Conservation (phyloP, 2,888 invertebrate genomes). For the Germaria angustata region DNA sequence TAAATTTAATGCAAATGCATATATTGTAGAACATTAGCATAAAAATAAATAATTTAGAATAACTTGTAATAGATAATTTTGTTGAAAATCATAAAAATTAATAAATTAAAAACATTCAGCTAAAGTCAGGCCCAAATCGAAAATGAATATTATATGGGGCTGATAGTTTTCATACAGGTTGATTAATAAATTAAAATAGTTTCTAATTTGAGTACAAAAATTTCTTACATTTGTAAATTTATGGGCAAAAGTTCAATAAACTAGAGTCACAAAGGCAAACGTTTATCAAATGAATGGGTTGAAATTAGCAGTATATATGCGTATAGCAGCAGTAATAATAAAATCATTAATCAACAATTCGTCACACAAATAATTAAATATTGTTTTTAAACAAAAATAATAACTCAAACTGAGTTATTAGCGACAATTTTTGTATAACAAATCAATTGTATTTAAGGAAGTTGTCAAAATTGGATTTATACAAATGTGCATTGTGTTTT, state of each 20-base stretch:
- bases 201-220: neutral
- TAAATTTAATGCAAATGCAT: neutral
- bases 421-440: neutral
- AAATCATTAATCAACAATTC: too few species aligned
- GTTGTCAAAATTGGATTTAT: slow-evolving; percentile 16
- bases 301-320: neutral
- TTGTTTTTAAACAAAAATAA: too few species aligned
- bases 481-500: neutral
- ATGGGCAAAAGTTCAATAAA: slow-evolving; percentile 42
- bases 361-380: too few species aligned
- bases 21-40: neutral
- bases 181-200: neutral
- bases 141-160: neutral
- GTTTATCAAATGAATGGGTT: neutral
- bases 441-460: slow-evolving; percentile 4
- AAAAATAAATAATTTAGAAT: neutral
- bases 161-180: neutral
- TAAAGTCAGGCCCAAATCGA: too few species aligned
- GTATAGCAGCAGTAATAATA: too few species aligned
- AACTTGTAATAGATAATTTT: neutral
- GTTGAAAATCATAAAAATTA: neutral
- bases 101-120: neutral
- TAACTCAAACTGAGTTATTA: neutral
- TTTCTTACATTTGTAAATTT: neutral
- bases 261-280: slow-evolving; percentile 13